Conservation (phyloP, 2,113 vertebrate genomes). For the Phalacrocorax carbo region DNA sequence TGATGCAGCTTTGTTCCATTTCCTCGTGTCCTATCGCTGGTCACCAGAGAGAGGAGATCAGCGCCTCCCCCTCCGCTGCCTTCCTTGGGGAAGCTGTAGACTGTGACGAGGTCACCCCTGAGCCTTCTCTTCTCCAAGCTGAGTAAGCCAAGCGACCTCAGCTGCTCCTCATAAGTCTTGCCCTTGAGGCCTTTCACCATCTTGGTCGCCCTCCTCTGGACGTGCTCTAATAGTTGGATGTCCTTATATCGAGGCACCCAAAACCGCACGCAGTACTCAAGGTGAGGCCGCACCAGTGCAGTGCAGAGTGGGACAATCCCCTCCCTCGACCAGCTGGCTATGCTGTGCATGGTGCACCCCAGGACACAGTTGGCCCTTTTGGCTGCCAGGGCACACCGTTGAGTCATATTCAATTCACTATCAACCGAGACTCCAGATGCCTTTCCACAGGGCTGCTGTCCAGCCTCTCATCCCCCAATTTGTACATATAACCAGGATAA, state of each 20-base stretch:
- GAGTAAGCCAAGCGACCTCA: background rate
- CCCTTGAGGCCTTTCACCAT: background rate
- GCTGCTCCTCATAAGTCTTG: background rate
- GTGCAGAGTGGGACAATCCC: background rate
- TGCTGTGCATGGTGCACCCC: background rate
- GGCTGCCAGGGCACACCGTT: background rate
- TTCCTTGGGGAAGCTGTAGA: background rate
- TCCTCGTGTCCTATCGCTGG: rapidly evolving
- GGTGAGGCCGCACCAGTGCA: background rate
- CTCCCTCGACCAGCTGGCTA: rapidly evolving
- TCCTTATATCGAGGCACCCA: background rate
- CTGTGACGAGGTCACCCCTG: rapidly evolving
- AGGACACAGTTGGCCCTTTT: rapidly evolving
- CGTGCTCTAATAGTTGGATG: background rate
- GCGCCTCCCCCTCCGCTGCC: background rate
- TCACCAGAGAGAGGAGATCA: background rate
- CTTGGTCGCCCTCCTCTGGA: background rate
- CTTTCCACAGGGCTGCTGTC: background rate
- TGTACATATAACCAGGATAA: background rate
- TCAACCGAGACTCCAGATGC: rapidly evolving
- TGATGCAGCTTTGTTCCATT: background rate
- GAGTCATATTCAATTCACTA: rapidly evolving
- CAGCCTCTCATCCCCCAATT: rapidly evolving
- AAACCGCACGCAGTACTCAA: rapidly evolving
- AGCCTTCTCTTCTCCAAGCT: background rate